Base-by-base conservation (phyloP, 2,888 invertebrate species). In the Hanleya hanleyi region DNA sequence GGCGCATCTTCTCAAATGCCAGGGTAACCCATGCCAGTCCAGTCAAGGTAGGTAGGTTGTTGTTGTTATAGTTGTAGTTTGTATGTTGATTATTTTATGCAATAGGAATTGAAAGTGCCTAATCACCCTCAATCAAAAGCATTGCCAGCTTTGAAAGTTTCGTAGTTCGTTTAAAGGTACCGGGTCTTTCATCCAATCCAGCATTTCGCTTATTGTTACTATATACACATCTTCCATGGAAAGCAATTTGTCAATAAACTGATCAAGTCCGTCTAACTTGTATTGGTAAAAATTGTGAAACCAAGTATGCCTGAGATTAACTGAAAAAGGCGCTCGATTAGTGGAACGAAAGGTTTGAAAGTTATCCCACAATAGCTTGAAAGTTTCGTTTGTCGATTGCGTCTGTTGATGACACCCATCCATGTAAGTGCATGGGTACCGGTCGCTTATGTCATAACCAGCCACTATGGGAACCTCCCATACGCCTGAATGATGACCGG, bases 251-350 rank as follows among this genome's bases (percentile, higher is more conserved):
- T 72, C 69, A 4, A 75, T 50, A 49, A 75, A 75, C 36, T 70
- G 50, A 18, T 67, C n/a, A 41, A 75, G 64, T 1, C 64, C 75
- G 29, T 57, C 57, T 32, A 57, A 26, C 51, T 70, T 69, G 33
- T 51, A 41, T 22, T 38, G n/a, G 22, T 93, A 92, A 83, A 94
- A 94, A 87, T 94, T 95, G 29, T 64, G 38, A 81, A 96, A 94
- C 96, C 96, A 96, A 0, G 93, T 93, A 0, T 96, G 93, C 87
- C 95, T 95, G 71, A 96, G 93, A 86, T 95, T 95, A 32, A 96
- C 91, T 0, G 96, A 96, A 77, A 94, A 93, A 0, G 96, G 96
- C 0, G 96, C 96, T 73, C 79, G 50, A 9, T 57, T 57, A 6
- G 92, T 91, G 0, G 91, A 79, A 86, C 94, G 94, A 77, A 94